Percentiles rank a stretch among this genome's conserved stretches.
Conservation (phyloP, 2,888 invertebrate species). For the Galerucella nymphaeae region DNA sequence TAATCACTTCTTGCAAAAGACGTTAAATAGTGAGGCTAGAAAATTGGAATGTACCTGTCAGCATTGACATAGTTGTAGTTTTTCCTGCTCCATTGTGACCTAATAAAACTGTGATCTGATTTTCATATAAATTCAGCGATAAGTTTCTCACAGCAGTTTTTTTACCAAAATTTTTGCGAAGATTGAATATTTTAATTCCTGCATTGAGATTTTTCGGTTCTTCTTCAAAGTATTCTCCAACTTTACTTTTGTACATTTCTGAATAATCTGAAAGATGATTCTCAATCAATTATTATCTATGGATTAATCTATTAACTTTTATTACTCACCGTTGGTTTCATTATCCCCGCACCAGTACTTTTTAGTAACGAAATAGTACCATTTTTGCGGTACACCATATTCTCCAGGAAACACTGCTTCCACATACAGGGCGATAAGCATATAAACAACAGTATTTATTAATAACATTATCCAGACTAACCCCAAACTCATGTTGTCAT, state of each 20-base stretch:
- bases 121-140: slow-evolving; percentile 84
- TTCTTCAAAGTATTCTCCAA: slow-evolving; percentile 66
- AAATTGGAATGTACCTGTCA: slow-evolving; percentile 64
- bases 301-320: background rate
- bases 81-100: slow-evolving; percentile 89
- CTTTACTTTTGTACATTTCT: slow-evolving; percentile 46
- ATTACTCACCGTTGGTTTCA: slow-evolving; percentile 60
- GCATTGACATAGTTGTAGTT: slow-evolving; percentile 93
- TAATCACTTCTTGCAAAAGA: too few species aligned
- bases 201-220: slow-evolving; percentile 66
- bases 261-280: slow-evolving; percentile 1
- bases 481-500: slow-evolving; percentile 77
- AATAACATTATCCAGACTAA: slow-evolving; percentile 78
- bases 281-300: background rate
- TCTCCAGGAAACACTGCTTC: slow-evolving; percentile 90
- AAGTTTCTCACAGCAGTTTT: slow-evolving; percentile 75
- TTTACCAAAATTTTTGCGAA: slow-evolving; percentile 72
- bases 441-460: slow-evolving; percentile 76
- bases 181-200: slow-evolving; percentile 68
- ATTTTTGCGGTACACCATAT: slow-evolving; percentile 83
- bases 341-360: slow-evolving; percentile 68
- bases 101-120: slow-evolving; percentile 88
- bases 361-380: slow-evolving; percentile 80
- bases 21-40: too few species aligned
- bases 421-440: slow-evolving; percentile 83